Conservation (phyloP, 1,140 invertebrate species). For the Homarus americanus region DNA sequence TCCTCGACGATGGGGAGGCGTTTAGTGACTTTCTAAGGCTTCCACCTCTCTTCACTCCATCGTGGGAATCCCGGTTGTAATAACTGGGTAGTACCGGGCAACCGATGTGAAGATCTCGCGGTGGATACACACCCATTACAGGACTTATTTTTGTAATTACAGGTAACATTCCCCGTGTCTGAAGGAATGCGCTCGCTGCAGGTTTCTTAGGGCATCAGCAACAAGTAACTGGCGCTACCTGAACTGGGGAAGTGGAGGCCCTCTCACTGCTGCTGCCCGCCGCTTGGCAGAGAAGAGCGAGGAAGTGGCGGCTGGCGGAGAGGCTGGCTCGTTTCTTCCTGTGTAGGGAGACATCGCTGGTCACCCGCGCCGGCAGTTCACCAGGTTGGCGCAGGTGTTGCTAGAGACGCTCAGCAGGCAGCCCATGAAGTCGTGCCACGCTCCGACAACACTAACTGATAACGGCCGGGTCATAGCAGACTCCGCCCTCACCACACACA, state of each 20-base stretch:
- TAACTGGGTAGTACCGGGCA: constrained; percentile 63
- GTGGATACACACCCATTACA: constrained; percentile 69
- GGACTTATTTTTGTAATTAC: constrained; percentile 68
- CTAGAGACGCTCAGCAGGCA: constrained; percentile 66
- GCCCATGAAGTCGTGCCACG: constrained; percentile 48
- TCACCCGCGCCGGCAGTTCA: constrained; percentile 51
- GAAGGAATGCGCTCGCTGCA: constrained; percentile 55
- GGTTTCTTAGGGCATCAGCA: constrained; percentile 61
- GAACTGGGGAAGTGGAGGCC: not conserved
- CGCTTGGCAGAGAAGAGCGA: constrained; percentile 37
- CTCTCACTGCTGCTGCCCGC: not conserved
- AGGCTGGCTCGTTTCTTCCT: constrained; percentile 12
- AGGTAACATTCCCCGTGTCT: constrained; percentile 58
- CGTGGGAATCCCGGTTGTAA: constrained; percentile 31
- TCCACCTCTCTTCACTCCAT: not conserved
- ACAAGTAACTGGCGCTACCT: constrained; percentile 38
- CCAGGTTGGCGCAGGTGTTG: constrained; percentile 63
- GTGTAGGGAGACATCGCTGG: constrained; percentile 24
- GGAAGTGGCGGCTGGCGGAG: not conserved
- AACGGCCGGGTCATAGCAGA: constrained; percentile 20
- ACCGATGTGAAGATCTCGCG: constrained; percentile 67
- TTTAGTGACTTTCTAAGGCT: constrained; percentile 38
- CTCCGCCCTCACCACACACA: not conserved
- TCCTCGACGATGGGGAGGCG: constrained; percentile 18
- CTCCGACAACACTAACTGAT: not conserved